Base-by-base conservation (phyloP, 1,140 invertebrate species). In the Calosoma granatense region DNA sequence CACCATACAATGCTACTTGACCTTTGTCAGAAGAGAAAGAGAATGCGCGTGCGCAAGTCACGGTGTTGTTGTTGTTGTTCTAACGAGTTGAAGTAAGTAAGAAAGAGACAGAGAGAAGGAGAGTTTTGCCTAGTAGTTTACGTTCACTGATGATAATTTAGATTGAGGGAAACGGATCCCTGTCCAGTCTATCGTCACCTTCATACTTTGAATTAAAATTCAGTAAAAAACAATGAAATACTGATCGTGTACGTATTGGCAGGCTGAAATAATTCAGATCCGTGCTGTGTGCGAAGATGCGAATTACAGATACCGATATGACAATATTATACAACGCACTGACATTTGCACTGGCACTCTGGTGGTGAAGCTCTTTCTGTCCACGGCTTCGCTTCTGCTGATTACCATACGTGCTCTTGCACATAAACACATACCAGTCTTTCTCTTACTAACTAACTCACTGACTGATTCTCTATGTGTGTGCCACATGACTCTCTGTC, bases 161-260 rank as follows among this genome's bases (percentile, higher is more conserved):
- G 41, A 47, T 47, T 47, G 26, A 36, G n/a, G 26, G 26, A 36
- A 36, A 36, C 6, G 26, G 26, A 36, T 36, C 26, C 17, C 41
- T 47, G 6, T 6, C 15, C 17, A n/a, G 41, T 47, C 6, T 6
- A 17, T 47, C 41, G 41, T 47, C 41, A 47, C 41, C 41, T 11
- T 47, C 41, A 17, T 17, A 17, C 41, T 4, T 47, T 47, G 41
- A 17, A 47, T 47, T 47, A 47, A 47, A 47, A 47, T 47, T 47
- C 41, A 47, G 41, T 47, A 47, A 47, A 47, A 47, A 47, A 47
- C 41, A 17, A 47, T 47, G 41, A 47, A 47, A 47, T 47, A 36
- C 9, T 47, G 41, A 47, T 4, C 41, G 15, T 6, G 41, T 17
- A 4, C 26, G 14, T 30, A 30, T 30, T 30, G 26, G 26, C 26